Base-by-base conservation (phyloP, 1,140 invertebrate genomes). In the Pogonus chalceus region DNA sequence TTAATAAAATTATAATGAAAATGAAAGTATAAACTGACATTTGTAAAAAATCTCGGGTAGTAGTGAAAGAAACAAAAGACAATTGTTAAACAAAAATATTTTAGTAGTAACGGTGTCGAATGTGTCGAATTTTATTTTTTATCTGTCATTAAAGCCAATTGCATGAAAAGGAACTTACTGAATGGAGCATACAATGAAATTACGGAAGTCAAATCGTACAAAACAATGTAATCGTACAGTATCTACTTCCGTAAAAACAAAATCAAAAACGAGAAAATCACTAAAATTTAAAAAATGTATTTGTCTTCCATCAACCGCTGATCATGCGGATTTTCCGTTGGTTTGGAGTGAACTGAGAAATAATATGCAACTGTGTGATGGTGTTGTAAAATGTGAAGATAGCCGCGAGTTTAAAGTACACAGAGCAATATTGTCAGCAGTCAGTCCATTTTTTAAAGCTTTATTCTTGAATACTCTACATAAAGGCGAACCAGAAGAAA, bases 391-490 rank as follows among this genome's bases (percentile, higher is more conserved):
- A 47, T 78, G 78, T 61, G 74, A 75, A 35, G 82, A 82, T 62
- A 79, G 80, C 51, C 72, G 75, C 60, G 72, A 75, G 37, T 81
- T 84, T 59, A 69, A 74, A 54, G 74, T 84, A 23, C 83, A 86
- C 57, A 65, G 83, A 53, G 76, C 77, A 7, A 79, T 87, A 56
- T 65, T 87, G 56, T 79, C 80, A 3, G 76, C 81, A 1, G 76
- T 76, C 31, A 84, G 81, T 67, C 80, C 80, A 10, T 85, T 82
- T 65, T 85, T 87, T 66, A 76, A 76, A 66, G 66, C 66, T 10
- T 53, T 84, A 55, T 84, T 86, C 65, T 78, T 79, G 31, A 83
- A 82, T 62, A 77, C 75, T 9, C 71, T 80, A 48, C 74, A 76
- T 54, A 71, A 72, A 58, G 74, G 72, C 18, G 62, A 73, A 55